Base-by-base conservation (phyloP, 2,113 vertebrate genomes). In the Chaetodon auriga region DNA sequence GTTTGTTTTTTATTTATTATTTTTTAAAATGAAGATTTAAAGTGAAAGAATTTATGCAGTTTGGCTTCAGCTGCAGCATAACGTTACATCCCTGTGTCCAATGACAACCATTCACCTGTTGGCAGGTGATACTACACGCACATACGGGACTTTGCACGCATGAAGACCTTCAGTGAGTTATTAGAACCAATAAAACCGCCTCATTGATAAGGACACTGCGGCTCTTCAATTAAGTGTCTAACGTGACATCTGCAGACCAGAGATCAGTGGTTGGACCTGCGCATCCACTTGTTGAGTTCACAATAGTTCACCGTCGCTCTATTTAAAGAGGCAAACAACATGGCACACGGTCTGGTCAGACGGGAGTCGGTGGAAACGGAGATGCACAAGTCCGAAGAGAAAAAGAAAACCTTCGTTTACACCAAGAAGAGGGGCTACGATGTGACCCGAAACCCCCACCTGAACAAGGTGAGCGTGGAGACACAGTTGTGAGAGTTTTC, bases 361-460 rank as follows among this genome's bases (percentile, higher is more conserved):
- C 93, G 89, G 53, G 94, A 95, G 87, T 94, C 95, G 1, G 83
- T 92, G 86, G 93, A 95, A 68, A 92, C 90, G 45, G 95, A 96
- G 88, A 95, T 94, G 94, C 81, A 93, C 58, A 93, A 84, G 74
- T 91, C 85, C 66, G 79, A 80, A 55, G 92, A 90, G 21, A 81
- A 83, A 46, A 49, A 64, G 18, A 93, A 91, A 71, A 90, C 83
- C 21, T 93, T 94, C 38, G 90, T 95, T 35, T 93, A 94, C 94
- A 96, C 96, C 68, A 95, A 94, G 93, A 96, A 96, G 90, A 94
- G 95, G 93, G 96, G 97, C 90, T 96, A 95, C 91, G 95, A 97
- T 60, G 91, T 98, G 25, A 96, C 95, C 45, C 94, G 97, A 10
- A 92, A 94, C 94, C 96, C 97, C 5, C 90, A 94, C 77, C 94